Evolutionary conservation across 2,113 vertebrate species (phyloP).

Genomic region (Gobiocypris rarus): DNA sequence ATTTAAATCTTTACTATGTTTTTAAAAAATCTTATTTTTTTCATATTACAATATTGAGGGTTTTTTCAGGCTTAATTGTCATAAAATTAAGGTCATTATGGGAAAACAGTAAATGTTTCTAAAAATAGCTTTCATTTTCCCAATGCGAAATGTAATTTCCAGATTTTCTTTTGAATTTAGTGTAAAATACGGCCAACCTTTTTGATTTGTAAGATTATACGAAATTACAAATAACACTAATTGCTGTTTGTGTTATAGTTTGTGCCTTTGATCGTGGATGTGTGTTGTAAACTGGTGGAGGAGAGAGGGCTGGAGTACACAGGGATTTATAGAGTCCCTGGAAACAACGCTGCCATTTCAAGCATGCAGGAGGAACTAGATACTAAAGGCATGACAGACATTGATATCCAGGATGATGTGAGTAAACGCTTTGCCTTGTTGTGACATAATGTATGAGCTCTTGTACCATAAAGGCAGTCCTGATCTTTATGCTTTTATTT

Average conservation of each 20-base stretch:
- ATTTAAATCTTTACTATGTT: too few species aligned
- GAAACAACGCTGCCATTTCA: constrained; percentile 97
- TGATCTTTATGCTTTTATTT: constrained; percentile 11
- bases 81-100: background rate
- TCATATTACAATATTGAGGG: background rate
- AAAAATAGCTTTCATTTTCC: background rate
- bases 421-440: constrained; percentile 49
- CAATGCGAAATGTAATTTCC: background rate
- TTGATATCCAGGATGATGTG: constrained; percentile 93
- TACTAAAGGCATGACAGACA: constrained; percentile 91
- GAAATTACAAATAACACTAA: background rate
- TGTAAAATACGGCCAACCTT: background rate
- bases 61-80: background rate
- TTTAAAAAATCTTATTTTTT: background rate
- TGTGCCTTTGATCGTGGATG: constrained; percentile 96
- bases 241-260: constrained; percentile 74
- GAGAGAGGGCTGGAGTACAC: constrained; percentile 96
- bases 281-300: constrained; percentile 97
- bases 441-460: background rate
- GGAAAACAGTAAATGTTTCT: background rate
- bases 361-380: constrained; percentile 98
- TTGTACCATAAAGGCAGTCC: background rate
- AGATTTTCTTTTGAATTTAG: background rate
- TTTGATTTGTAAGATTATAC: background rate
- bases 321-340: constrained; percentile 97